These are phyloP conservation scores for Acipenser ruthenus DNA, from an alignment of 2,797 vertebrate species.

Conservation along the genomic window DNA sequence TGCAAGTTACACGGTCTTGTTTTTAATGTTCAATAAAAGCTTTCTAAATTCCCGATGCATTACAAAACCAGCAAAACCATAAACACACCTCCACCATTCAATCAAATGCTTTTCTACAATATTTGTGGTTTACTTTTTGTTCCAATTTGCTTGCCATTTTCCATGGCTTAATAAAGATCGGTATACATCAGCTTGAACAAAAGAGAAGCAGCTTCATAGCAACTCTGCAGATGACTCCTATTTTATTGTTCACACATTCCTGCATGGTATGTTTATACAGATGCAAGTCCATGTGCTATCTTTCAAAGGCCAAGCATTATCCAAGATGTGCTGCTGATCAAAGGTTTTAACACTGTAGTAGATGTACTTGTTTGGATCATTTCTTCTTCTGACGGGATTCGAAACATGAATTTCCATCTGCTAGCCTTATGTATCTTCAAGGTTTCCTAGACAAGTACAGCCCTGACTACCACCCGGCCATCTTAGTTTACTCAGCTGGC, in stretches of 20 bases:
- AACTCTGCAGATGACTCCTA: slow-evolving; percentile 44
- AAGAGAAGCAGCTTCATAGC: too few species aligned
- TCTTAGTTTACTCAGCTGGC: slow-evolving; percentile 70
- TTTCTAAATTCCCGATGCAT: too few species aligned
- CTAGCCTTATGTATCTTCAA: slow-evolving; percentile 74
- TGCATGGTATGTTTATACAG: slow-evolving; percentile 90
- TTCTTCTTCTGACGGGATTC: slow-evolving; percentile 67
- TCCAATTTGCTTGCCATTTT: too few species aligned
- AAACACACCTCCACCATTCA: too few species aligned
- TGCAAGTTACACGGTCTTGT: too few species aligned
- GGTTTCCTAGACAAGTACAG: slow-evolving; percentile 58
- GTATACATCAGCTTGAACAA: too few species aligned
- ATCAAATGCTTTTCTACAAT: too few species aligned
- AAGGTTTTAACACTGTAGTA: slow-evolving; percentile 77
- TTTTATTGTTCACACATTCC: slow-evolving; percentile 83
- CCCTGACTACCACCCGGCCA: slow-evolving; percentile 28
- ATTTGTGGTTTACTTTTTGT: too few species aligned
- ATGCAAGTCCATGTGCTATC: slow-evolving; percentile 79
- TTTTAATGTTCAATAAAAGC: too few species aligned
- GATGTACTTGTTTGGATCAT: slow-evolving; percentile 80
- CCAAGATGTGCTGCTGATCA: slow-evolving; percentile 83
- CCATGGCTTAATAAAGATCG: too few species aligned
- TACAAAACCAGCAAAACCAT: too few species aligned
- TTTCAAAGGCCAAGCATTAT: slow-evolving; percentile 64
- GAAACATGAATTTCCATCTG: slow-evolving; percentile 86